Evolutionary conservation across 2,888 invertebrate genomes (phyloP).

Genomic region (Entomobrya multifasciata): DNA sequence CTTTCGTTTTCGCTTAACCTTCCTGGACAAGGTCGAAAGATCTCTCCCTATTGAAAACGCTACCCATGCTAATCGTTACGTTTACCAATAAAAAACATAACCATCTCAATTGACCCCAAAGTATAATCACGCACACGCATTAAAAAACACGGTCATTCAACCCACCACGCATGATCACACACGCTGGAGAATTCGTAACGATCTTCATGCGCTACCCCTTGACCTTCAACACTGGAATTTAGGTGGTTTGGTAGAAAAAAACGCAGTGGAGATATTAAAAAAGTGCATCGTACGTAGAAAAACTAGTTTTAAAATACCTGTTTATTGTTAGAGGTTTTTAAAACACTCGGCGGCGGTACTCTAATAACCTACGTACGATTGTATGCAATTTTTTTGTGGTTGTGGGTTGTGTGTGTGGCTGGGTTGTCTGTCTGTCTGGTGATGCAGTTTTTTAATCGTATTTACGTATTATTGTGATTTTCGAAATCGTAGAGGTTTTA

Average conservation of each 20-base stretch:
- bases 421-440: constrained; percentile 3
- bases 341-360: too few species aligned
- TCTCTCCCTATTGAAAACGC: too few species aligned
- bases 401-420: neutral
- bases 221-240: constrained; percentile 26
- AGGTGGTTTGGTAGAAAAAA: too few species aligned
- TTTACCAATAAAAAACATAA: neutral
- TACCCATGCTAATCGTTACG: too few species aligned
- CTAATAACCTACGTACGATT: neutral
- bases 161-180: too few species aligned
- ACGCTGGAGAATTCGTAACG: too few species aligned
- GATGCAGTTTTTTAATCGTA: neutral
- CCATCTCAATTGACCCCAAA: neutral
- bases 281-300: neutral
- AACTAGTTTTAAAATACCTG: neutral
- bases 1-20: too few species aligned
- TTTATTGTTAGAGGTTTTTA: neutral
- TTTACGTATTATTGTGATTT: too few species aligned
- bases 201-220: constrained; percentile 23
- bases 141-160: too few species aligned
- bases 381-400: neutral
- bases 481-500: too few species aligned
- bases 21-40: too few species aligned
- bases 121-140: neutral
- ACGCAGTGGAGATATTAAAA: too few species aligned